Evolutionary conservation across 1,140 invertebrate genomes (phyloP), one percentile per base, ranked within the genome.

Genomic region (Lordiphosa stackelbergi): DNA sequence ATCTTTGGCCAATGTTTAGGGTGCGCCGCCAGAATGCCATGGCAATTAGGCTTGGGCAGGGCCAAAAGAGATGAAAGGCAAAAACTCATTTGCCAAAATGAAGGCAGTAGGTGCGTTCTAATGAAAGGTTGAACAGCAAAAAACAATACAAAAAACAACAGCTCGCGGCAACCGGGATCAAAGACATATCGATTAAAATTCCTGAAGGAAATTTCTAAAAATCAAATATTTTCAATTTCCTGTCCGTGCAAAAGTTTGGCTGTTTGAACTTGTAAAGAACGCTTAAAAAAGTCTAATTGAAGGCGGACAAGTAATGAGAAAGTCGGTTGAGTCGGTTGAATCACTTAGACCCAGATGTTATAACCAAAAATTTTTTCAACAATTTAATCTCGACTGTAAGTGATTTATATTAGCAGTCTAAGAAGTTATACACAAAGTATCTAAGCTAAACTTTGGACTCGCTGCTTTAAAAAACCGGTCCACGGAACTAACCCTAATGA

Each of bases 171-270:
- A 31, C 28, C 8, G 28, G 43, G 24, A 31, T 69, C 66, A 69
- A 69, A 69, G 55, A 40, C 38, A 53, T 37, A 41, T 54, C 66
- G 66, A 65, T 69, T 65, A 60, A 69, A 59, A 68, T 68, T 59
- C 61, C 47, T 40, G 13, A 31, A 12, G 24, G 49, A 58, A 53
- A 58, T 36, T 41, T 48, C 8, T 11, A 12, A 19, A 59, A 68
- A 59, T 69, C 61, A 64, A 64, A 52, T 46, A 40, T 47, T 35
- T 13, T 19, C 3, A 19, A 46, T 28, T 46, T 46, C 40, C 40
- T 42, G 40, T n/a, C 4, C 7, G 28, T 5, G 7, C 6, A 7
- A 31, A 2, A 31, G 24, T 28, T 28, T 6, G 6, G 24, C 24
- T 7, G 24, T 22, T 22, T 22, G 19, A 22, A 22, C 19, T 22